Evolutionary conservation across 2,888 invertebrate species (phyloP), one percentile per base, ranked within the genome.

Genomic region (Mimas tiliae): DNA sequence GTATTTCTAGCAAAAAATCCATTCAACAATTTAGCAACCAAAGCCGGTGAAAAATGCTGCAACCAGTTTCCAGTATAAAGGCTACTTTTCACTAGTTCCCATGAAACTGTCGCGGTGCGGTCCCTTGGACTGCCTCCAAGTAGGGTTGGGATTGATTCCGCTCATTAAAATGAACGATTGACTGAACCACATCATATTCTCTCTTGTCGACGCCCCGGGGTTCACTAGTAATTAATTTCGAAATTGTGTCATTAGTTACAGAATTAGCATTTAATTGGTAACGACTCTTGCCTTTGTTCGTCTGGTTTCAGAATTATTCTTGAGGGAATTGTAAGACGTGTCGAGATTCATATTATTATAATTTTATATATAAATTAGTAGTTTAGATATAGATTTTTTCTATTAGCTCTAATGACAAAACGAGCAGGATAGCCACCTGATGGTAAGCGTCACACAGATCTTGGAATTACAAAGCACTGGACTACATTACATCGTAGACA

Each of bases 31-130:
- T 73, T 69, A 79, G 72, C 71, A 71, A 74, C 71, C 70, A 70
- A 75, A 71, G 74, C 69, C 74, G 72, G 77, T 38, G 74, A 76
- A 74, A 71, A 66, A 65, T 67, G 67, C 64, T 73, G 70, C 70
- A 78, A 78, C 77, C 73, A 72, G 74, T 55, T 70, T 71, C 63
- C 71, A 65, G 70, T 76, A 81, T 77, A 81, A 80, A 74, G 73
- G 79, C 81, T 75, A 84, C 82, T 85, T 84, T 82, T 84, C 81
- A 82, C 75, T 68, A 72, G 69, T 70, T 72, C 76, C 78, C 78
- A 81, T 82, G 84, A 77, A 84, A 81, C 81, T 82, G 85, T 85
- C 83, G 76, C 75, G 72, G 67, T 58, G 55, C 42, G 58, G 58
- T 12, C 69, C 16, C 16, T 64, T 64, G 73, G 77, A 79, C 68